Conservation (phyloP, 2,888 invertebrate genomes). For the Cosmorhoe ocellata region DNA sequence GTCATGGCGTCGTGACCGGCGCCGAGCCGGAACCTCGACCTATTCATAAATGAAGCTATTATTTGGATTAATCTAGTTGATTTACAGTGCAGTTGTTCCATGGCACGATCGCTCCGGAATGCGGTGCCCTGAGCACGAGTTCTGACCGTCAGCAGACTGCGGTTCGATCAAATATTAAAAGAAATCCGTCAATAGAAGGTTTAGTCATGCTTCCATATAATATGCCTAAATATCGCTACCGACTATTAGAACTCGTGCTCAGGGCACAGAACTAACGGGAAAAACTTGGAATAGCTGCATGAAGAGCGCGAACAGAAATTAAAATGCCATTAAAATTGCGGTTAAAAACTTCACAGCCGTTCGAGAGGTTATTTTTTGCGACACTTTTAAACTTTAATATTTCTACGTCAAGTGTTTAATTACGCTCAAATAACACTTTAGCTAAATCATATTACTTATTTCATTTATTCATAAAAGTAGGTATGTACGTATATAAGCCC, state of each 20-base stretch:
- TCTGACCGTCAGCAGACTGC: neutral
- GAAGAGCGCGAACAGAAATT: conserved; percentile 16
- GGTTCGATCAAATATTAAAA: too few relatives aligned
- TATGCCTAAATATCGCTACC: too few relatives aligned
- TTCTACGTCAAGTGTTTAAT: too few relatives aligned
- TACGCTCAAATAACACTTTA: too few relatives aligned
- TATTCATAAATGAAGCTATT: conserved; percentile 17
- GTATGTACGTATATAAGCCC: too few relatives aligned
- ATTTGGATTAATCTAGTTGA: conserved; percentile 14
- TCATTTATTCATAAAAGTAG: too few relatives aligned
- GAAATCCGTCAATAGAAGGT: too few relatives aligned
- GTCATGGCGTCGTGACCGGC: too few relatives aligned
- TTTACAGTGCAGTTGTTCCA: conserved; percentile 10
- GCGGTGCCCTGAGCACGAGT: conserved; percentile 1
- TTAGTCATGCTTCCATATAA: too few relatives aligned
- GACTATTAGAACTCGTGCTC: neutral
- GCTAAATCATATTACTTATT: too few relatives aligned
- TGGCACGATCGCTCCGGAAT: conserved; percentile 7
- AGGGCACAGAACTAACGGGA: neutral
- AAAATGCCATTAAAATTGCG: conserved; percentile 17
- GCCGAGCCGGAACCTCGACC: conserved; percentile 8
- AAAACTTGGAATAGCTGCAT: conserved; percentile 17
- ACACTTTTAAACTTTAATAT: neutral
- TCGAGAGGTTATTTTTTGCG: conserved; percentile 4
- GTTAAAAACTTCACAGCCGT: conserved; percentile 1